Evolutionary conservation across 2,797 vertebrate genomes (phyloP), one percentile per base, ranked within the genome.

Genomic region (Babyrousa celebensis): DNA sequence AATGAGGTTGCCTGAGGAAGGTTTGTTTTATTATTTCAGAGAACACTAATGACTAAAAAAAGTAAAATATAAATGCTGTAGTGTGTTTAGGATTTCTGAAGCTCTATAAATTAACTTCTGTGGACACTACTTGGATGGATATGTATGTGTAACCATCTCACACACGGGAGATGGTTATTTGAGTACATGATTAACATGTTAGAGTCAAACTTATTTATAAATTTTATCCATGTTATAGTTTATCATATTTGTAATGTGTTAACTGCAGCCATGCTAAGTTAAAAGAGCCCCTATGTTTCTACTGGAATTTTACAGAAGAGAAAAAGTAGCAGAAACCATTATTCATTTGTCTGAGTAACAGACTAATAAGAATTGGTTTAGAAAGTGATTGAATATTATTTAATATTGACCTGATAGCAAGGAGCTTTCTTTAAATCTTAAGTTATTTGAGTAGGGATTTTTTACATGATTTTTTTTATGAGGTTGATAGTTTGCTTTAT

Each of bases 401-500:
- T 95, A 56, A 60, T 95, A 78, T 21, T 95, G 86, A 83, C 43
- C 68, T 96, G 82, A 63, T 63, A 95, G 89, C 89, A 94, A 95
- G 75, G 56, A 94, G 93, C 63, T 40, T 89, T 96, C 93, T 23
- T 32, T 14, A 1, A 85, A 93, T 56, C 65, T 96, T 16, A 25
- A 7, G n/a, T 71, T 96, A 94, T 88, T 32, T 92, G 78, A 97
- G 84, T 89, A 96, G 86, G 40, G 52, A 17, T 93, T 96, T 48
- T 94, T 72, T 94, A 95, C 85, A 60, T 97, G 72, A 93, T 92
- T 54, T 94, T 93, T 91, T 96, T 89, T 54, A 23, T 11, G 70
- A 97, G 63, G 97, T 97, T 96, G 95, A 98, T 97, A 97, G 91
- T 98, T 97, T 98, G 87, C 98, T 98, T 98, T 97, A 85, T 97